Evolutionary conservation across 2,113 vertebrate genomes (phyloP).

Genomic region (Fulmarus glacialis): DNA sequence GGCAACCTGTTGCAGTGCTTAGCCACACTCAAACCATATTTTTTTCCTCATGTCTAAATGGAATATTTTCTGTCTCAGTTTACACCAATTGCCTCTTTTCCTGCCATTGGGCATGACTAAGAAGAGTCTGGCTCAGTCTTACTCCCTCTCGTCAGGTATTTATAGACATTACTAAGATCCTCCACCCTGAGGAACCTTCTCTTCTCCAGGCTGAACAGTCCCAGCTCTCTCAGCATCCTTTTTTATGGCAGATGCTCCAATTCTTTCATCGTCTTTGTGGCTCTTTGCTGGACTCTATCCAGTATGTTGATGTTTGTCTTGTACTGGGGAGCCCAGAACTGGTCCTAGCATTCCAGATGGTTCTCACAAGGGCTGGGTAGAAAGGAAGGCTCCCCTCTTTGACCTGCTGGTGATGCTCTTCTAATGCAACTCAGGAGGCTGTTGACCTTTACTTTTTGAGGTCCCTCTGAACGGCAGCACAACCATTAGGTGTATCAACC

Average conservation of each 20-base stretch:
- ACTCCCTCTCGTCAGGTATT: background rate
- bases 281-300: background rate
- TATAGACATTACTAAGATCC: background rate
- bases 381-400: background rate
- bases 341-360: background rate
- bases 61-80: background rate
- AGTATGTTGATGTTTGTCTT: background rate
- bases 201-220: background rate
- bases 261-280: background rate
- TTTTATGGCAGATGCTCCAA: background rate
- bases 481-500: background rate
- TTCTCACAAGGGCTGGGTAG: background rate
- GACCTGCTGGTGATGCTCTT: background rate
- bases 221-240: background rate
- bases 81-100: background rate
- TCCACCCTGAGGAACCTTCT: accelerated
- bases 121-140: background rate
- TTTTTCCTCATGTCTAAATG: background rate
- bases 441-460: background rate
- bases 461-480: background rate
- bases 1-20: background rate
- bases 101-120: background rate
- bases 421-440: background rate
- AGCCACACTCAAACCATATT: background rate
- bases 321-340: background rate